Evolutionary conservation across 1,140 invertebrate genomes (phyloP).

Genomic region (Drosophila virilis): DNA sequence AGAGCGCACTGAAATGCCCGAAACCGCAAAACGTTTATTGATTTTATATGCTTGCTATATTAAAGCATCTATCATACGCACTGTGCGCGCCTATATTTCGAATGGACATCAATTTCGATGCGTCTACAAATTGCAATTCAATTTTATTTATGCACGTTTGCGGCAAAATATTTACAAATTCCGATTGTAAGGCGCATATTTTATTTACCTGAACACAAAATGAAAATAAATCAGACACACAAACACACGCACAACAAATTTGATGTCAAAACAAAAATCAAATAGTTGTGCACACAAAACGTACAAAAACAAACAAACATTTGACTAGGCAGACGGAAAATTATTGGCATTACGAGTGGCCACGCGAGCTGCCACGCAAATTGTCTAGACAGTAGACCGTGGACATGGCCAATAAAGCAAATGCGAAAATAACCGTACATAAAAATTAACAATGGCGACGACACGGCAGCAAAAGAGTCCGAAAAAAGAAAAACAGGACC

Average conservation of each 20-base stretch:
- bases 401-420: conserved; percentile 76
- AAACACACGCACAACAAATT: conserved; percentile 28
- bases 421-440: conserved; percentile 68
- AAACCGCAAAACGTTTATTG: conserved; percentile 68
- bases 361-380: conserved; percentile 3
- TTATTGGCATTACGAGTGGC: neutral
- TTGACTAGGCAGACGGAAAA: conserved; percentile 28
- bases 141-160: conserved; percentile 45
- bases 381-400: conserved; percentile 59
- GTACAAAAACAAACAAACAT: conserved; percentile 28
- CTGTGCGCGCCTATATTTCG: conserved; percentile 9
- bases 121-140: conserved; percentile 30
- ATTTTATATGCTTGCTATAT: conserved; percentile 36
- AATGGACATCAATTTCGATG: neutral
- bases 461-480: conserved; percentile 60
- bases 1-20: neutral
- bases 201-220: conserved; percentile 62
- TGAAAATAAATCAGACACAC: conserved; percentile 46
- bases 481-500: conserved; percentile 27
- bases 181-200: conserved; percentile 37
- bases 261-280: conserved; percentile 59
- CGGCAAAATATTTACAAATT: conserved; percentile 66
- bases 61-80: conserved; percentile 43
- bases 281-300: conserved; percentile 27
- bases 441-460: conserved; percentile 79